phyloP scores from a whole-genome alignment of 2,888 invertebrate species.

The Perdita meconis region DNA sequence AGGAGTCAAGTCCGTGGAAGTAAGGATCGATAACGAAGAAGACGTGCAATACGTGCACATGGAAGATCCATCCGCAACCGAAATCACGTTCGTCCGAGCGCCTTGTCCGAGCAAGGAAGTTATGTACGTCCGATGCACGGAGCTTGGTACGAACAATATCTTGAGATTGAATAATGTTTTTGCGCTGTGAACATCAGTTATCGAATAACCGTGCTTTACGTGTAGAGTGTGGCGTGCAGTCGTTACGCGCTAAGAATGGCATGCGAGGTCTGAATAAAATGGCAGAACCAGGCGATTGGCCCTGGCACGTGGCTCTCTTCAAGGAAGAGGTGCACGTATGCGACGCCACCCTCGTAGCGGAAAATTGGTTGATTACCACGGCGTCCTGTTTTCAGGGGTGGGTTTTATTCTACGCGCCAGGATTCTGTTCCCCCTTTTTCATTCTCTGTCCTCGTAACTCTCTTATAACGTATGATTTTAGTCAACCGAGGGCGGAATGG shows the following conservation, averaged over 20 bases:
- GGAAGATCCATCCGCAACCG: slow-evolving; percentile 91
- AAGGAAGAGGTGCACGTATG: slow-evolving; percentile 94
- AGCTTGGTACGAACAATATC: slow-evolving; percentile 87
- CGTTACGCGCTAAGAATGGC: slow-evolving; percentile 84
- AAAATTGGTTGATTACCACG: slow-evolving; percentile 94
- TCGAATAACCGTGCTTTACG: slow-evolving; percentile 9
- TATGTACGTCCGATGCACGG: slow-evolving; percentile 91
- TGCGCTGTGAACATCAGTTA: not conserved
- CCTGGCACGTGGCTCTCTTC: slow-evolving; percentile 94
- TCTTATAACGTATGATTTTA: slow-evolving; percentile 63
- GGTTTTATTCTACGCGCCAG: slow-evolving; percentile 39
- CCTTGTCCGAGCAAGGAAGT: slow-evolving; percentile 91
- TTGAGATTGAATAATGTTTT: not conserved
- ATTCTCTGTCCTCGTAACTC: too few species aligned
- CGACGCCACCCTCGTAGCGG: slow-evolving; percentile 93
- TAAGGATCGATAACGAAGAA: slow-evolving; percentile 87
- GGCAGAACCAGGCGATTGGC: slow-evolving; percentile 94
- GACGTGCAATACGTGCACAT: slow-evolving; percentile 91
- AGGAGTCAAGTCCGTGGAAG: slow-evolving; percentile 89
- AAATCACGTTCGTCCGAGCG: slow-evolving; percentile 92
- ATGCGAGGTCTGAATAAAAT: slow-evolving; percentile 88
- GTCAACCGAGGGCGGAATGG: slow-evolving; percentile 95
- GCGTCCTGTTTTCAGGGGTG: slow-evolving; percentile 92
- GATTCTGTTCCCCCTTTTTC: too few species aligned
- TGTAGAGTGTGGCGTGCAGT: slow-evolving; percentile 89